Base-by-base conservation (phyloP, 1,140 invertebrate species). In the Hestina assimilis region DNA sequence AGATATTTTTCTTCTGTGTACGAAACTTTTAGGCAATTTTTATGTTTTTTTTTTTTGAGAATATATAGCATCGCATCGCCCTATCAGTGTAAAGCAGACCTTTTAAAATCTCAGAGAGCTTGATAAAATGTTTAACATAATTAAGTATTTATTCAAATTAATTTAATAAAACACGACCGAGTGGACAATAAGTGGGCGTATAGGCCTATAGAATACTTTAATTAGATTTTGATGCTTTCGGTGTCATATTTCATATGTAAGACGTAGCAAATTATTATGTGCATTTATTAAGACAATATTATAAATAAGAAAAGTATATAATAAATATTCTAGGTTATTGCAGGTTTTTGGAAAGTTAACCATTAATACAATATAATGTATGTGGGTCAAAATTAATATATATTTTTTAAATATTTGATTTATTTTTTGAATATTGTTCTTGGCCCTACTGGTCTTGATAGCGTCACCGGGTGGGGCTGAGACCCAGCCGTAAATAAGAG, bases 61-160 rank as follows among this genome's bases (percentile, higher is more conserved):
- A 26, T 26, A 4, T 28, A 28, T 28, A 7, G 24, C 6, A 33
- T 14, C 11, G 3, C 33, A 19, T 38, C 8, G 33, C 2, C 1
- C 14, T 8, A 8, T 38, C 8, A 1, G 19, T 38, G 15, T 38
- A 17, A 38, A 19, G 3, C 2, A 8, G 3, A 3, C 33, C 8
- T 19, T 33, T 33, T 31, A 35, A 55, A 58, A 51, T 33, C 59
- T 56, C 43, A 50, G 26, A 46, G 45, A 54, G 56, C 58, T 59
- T 66, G 67, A 79, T 72, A 70, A 75, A 51, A 64, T 63, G 51
- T 63, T 78, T 78, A 71, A 70, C 76, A 82, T 82, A 75, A 82
- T 75, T 72, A 75, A 71, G 54, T 65, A 70, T 75, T 75, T 75
- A 78, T 79, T 76, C 47, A 75, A 75, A 79, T 79, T 50, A 63